phyloP scores from a whole-genome alignment of 2,888 invertebrate genomes.

The Brachypalpus laphriformis region DNA sequence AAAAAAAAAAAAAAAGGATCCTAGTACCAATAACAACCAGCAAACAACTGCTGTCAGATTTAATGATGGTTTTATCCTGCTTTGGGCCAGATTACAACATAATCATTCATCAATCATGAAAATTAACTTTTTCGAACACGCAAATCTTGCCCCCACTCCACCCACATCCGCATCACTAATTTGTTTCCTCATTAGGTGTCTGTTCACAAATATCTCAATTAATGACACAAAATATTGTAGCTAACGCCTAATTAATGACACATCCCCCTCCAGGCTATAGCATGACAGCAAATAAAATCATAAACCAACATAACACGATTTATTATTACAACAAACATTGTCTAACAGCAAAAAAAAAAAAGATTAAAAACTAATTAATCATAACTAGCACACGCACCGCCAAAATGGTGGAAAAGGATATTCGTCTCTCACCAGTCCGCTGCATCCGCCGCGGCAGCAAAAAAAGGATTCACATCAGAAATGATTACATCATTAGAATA shows the following conservation, averaged over 20 bases:
- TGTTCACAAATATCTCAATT: slow-evolving; percentile 9
- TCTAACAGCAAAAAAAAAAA: slow-evolving; percentile 11
- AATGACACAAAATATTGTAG: slow-evolving; percentile 14
- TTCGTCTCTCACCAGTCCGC: background rate
- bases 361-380: slow-evolving; percentile 38
- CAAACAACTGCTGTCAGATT: slow-evolving; percentile 26
- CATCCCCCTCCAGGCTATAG: background rate
- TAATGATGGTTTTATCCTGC: slow-evolving; percentile 27
- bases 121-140: slow-evolving; percentile 43
- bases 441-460: no score
- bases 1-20: background rate
- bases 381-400: background rate
- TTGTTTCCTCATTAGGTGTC: slow-evolving; percentile 35
- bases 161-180: slow-evolving; percentile 34
- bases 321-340: slow-evolving; percentile 18
- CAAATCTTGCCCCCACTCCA: background rate
- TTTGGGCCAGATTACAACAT: slow-evolving; percentile 35
- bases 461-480: slow-evolving; percentile 12
- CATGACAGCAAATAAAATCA: slow-evolving; percentile 27
- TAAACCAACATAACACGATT: slow-evolving; percentile 36
- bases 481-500: slow-evolving; percentile 57
- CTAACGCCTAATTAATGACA: slow-evolving; percentile 5
- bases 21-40: background rate
- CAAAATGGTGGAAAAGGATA: background rate
- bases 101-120: slow-evolving; percentile 59